Evolutionary conservation across 2,113 vertebrate species (phyloP), one percentile per base, ranked within the genome.

Genomic region (Bubalus kerabau): DNA sequence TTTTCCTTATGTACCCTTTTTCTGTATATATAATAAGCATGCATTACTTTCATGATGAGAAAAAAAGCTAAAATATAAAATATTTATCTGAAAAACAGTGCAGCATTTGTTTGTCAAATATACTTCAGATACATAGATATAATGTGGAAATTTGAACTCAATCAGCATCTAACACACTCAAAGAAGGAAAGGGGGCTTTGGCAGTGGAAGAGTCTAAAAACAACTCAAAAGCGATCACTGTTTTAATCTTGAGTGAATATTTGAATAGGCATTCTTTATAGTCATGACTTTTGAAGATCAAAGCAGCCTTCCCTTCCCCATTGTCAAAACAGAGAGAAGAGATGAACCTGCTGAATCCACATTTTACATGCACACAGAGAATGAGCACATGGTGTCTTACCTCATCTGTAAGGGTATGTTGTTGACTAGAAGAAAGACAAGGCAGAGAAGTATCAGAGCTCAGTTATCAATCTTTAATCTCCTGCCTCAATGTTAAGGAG

Each of bases 241-340:
- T 96, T 97, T 98, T 94, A 93, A 98, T 96, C 15, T 13, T 87
- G 85, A 95, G 83, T 71, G 36, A 97, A 86, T 86, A 93, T 93
- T 90, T 76, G 95, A 97, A 96, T 40, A 97, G 84, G 32, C 30
- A n/a, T 95, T 93, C 97, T 46, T 98, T 96, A 90, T 50, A 97
- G 59, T 78, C n/a, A 92, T 78, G 97, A 60, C 96, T 96, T 98
- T 85, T 62, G 11, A 98, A 97, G 92, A 97, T 96, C 92, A 95
- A 96, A 98, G 64, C 14, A 81, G 62, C 91, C 90, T 94, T 95
- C 40, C 87, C 80, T 92, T 94, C 24, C 16, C 80, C 56, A 87
- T 60, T 89, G 74, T 92, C 91, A 96, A 97, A 97, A 97, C 90
- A 98, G 97, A 97, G 40, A 80, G 87, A 3, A 57, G 87, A 87